Percentiles rank a stretch among this genome's conserved stretches.
These are phyloP conservation scores for Phyllotis vaccarum DNA, from an alignment of 2,797 vertebrate species.

Conservation along the genomic window DNA sequence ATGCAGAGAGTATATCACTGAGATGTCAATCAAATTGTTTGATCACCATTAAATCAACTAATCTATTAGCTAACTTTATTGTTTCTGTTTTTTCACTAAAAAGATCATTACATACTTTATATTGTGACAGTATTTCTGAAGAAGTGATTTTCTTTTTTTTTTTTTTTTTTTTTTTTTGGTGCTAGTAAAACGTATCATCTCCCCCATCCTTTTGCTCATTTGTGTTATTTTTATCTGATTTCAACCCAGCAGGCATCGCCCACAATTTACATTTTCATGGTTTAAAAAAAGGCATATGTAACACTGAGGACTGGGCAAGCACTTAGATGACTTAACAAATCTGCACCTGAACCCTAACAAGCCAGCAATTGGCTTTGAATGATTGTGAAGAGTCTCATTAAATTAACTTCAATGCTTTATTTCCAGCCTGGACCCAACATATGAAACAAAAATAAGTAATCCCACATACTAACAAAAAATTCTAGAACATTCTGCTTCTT, in stretches of 20 bases:
- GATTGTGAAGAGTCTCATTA: conserved; percentile 63
- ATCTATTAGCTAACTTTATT: conserved; percentile 44
- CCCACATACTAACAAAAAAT: conserved; percentile 48
- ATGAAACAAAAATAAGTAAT: conserved; percentile 60
- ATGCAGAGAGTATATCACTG: neutral
- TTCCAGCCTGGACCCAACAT: conserved; percentile 69
- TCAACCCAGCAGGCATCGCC: neutral
- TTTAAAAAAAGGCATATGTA: conserved; percentile 62
- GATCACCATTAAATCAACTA: conserved; percentile 63
- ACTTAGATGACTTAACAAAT: conserved; percentile 65
- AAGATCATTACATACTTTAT: neutral
- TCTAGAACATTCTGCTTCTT: conserved; percentile 46
- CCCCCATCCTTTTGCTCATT: conserved; percentile 3
- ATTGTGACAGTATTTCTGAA: neutral
- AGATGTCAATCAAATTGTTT: conserved; percentile 50
- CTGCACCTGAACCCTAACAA: conserved; percentile 71
- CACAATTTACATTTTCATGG: conserved; percentile 42
- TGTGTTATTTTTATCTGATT: conserved; percentile 63
- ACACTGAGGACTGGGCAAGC: conserved; percentile 47
- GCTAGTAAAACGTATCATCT: neutral
- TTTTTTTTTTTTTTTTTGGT: conserved; percentile 16
- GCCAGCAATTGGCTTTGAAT: conserved; percentile 58
- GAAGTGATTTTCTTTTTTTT: conserved; percentile 53
- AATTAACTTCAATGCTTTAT: conserved; percentile 66
- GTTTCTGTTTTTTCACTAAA: neutral